These are phyloP conservation scores for Melanotaenia maccullochi DNA, from an alignment of 2,797 vertebrate species.

Conservation along the genomic window DNA sequence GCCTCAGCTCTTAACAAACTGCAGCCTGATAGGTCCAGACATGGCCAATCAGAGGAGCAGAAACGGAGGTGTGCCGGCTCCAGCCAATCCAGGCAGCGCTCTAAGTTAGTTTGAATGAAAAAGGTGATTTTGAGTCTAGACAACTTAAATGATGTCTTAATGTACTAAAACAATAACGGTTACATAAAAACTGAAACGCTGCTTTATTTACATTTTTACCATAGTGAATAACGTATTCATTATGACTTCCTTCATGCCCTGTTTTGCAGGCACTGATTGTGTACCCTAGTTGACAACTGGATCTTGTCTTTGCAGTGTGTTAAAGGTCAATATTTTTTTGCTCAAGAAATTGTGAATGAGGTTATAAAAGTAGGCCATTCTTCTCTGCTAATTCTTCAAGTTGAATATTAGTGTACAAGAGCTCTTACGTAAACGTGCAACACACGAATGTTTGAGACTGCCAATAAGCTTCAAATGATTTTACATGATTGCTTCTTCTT, in stretches of 20 bases:
- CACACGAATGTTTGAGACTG: neutral
- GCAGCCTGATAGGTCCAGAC: too few relatives aligned
- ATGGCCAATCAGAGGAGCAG: too few relatives aligned
- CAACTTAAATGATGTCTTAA: too few relatives aligned
- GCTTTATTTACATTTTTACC: neutral
- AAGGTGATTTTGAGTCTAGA: too few relatives aligned
- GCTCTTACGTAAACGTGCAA: neutral
- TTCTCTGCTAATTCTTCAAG: neutral
- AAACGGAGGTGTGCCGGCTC: too few relatives aligned
- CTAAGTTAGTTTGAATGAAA: too few relatives aligned
- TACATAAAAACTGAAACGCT: neutral
- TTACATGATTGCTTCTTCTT: neutral
- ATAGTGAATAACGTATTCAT: neutral
- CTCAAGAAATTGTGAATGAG: neutral
- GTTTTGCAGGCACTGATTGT: too few relatives aligned
- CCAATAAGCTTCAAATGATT: constrained; percentile 1
- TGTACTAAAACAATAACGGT: too few relatives aligned
- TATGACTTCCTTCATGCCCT: too few relatives aligned
- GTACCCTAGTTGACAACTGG: too few relatives aligned
- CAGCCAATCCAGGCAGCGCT: too few relatives aligned
- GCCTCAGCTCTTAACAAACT: too few relatives aligned
- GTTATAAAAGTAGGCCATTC: neutral
- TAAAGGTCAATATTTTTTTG: neutral
- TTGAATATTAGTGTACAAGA: neutral
- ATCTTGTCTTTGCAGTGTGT: neutral